phyloP scores from a whole-genome alignment of 37 sponge, comb jelly and placozoan species.

The Crambe crambe region DNA sequence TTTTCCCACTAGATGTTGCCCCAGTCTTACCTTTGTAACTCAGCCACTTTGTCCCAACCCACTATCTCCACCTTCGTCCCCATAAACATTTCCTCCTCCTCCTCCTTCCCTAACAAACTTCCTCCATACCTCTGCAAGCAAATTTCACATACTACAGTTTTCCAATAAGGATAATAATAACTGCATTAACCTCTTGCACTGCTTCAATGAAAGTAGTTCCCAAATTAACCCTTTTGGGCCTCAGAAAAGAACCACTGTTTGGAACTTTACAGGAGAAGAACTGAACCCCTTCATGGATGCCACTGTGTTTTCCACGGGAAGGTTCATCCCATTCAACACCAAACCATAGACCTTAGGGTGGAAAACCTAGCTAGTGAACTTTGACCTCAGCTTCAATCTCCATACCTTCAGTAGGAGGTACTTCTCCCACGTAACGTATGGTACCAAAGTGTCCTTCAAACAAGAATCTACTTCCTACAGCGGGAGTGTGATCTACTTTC shows the following conservation, averaged over 20 bases:
- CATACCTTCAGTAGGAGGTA: slow-evolving; percentile 75
- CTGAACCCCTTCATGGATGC: slow-evolving; percentile 75
- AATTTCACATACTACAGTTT: too few species aligned
- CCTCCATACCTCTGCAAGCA: slow-evolving; percentile 19
- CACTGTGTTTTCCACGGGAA: slow-evolving; percentile 89
- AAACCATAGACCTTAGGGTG: slow-evolving; percentile 80
- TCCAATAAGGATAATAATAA: too few species aligned
- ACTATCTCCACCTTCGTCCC: slow-evolving; percentile 71
- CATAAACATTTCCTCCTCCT: slow-evolving; percentile 37
- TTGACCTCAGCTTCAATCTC: background rate
- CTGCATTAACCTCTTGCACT: slow-evolving; percentile 28
- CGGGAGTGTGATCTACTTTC: background rate
- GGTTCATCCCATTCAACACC: slow-evolving; percentile 97
- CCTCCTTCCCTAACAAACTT: background rate
- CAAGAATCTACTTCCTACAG: slow-evolving; percentile 42
- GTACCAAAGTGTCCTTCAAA: slow-evolving; percentile 73
- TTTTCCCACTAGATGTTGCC: background rate
- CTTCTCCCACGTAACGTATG: slow-evolving; percentile 66
- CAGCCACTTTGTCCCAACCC: slow-evolving; percentile 53
- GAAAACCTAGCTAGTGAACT: background rate
- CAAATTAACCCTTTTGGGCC: slow-evolving; percentile 64
- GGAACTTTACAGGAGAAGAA: slow-evolving; percentile 80
- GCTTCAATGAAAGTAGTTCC: slow-evolving; percentile 72
- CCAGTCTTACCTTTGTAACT: slow-evolving; percentile 57
- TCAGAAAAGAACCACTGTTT: slow-evolving; percentile 82